Percentiles rank a stretch among this genome's conserved stretches.
These are phyloP conservation scores for Tribolium castaneum DNA, from an alignment of 1,140 invertebrate genomes.

Conservation along the genomic window DNA sequence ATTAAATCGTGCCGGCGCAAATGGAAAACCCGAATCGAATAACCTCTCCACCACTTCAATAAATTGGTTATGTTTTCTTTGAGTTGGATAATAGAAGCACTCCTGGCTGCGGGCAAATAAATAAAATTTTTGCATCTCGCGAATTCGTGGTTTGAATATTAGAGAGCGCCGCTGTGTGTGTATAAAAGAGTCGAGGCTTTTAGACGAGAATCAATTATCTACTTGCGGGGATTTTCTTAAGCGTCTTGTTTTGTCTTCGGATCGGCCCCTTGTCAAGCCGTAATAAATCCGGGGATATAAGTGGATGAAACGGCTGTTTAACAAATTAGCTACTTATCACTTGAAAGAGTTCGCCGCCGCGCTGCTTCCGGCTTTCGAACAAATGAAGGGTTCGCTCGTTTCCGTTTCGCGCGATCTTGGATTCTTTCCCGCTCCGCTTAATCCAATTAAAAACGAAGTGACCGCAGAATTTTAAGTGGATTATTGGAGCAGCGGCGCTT, in stretches of 20 bases:
- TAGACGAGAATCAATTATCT: slow-evolving; percentile 47
- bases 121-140: slow-evolving; percentile 46
- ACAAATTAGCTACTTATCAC: slow-evolving; percentile 54
- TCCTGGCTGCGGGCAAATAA: slow-evolving; percentile 43
- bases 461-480: slow-evolving; percentile 54
- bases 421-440: slow-evolving; percentile 53
- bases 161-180: not conserved
- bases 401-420: slow-evolving; percentile 48
- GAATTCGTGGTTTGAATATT: slow-evolving; percentile 40
- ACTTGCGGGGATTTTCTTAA: slow-evolving; percentile 37
- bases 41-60: slow-evolving; percentile 49
- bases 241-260: slow-evolving; percentile 50
- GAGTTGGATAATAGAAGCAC: slow-evolving; percentile 46
- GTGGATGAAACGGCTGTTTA: slow-evolving; percentile 52
- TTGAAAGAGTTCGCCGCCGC: slow-evolving; percentile 51
- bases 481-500: not conserved
- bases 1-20: slow-evolving; percentile 21
- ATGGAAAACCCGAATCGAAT: slow-evolving; percentile 52
- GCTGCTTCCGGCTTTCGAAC: slow-evolving; percentile 37
- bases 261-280: slow-evolving; percentile 37
- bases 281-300: slow-evolving; percentile 53
- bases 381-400: slow-evolving; percentile 46
- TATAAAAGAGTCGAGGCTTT: not conserved
- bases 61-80: slow-evolving; percentile 50
- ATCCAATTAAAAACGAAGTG: slow-evolving; percentile 51